Conservation (phyloP, 2,888 invertebrate species). For the Caenorhabditis becei region DNA sequence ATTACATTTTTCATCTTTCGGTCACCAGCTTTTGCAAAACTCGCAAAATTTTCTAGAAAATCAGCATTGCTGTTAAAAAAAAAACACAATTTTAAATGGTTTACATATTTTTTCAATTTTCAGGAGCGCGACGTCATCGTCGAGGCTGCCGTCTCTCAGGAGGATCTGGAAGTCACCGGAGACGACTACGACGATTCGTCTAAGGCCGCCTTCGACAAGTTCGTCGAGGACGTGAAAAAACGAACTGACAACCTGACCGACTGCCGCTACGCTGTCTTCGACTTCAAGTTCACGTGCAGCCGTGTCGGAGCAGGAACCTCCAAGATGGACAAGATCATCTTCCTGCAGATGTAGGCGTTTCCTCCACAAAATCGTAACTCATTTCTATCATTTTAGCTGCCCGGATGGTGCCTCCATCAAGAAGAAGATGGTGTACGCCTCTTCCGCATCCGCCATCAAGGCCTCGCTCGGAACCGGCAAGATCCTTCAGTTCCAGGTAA, state of each 20-base stretch:
- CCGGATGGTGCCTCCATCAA: constrained; percentile 96
- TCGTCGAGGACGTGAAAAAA: constrained; percentile 91
- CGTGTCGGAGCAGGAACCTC: constrained; percentile 92
- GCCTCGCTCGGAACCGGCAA: constrained; percentile 88
- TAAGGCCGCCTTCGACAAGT: constrained; percentile 90
- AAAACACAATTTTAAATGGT: no score
- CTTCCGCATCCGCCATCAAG: constrained; percentile 98
- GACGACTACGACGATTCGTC: constrained; percentile 81
- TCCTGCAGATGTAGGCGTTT: constrained; percentile 90
- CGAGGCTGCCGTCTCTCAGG: constrained; percentile 78
- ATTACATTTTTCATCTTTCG: background rate
- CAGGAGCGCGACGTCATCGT: constrained; percentile 81
- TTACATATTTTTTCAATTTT: constrained; percentile 27
- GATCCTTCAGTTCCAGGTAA: constrained; percentile 81
- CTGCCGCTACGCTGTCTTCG: constrained; percentile 96
- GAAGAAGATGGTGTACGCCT: constrained; percentile 90
- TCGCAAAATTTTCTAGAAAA: no score
- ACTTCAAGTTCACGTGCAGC: constrained; percentile 95
- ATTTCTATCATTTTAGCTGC: constrained; percentile 85
- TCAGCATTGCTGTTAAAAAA: no score
- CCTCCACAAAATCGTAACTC: background rate
- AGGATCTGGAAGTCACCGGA: constrained; percentile 71
- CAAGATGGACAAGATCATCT: constrained; percentile 97
- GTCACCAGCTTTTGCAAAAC: no score
- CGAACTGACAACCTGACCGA: constrained; percentile 88